These are phyloP conservation scores for Hemithea aestivaria DNA, from an alignment of 2,888 invertebrate genomes.

Conservation along the genomic window DNA sequence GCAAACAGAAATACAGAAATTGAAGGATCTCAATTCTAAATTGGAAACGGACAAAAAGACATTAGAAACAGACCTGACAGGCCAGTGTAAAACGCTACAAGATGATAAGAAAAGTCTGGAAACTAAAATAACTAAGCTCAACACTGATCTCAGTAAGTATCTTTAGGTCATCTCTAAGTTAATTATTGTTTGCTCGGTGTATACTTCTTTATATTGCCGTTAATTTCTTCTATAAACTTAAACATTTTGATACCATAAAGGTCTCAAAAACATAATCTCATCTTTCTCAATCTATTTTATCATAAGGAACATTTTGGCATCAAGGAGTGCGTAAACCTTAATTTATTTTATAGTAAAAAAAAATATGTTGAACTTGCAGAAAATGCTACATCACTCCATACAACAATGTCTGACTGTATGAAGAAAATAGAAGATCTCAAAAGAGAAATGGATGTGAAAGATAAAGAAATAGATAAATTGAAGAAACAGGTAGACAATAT, in stretches of 20 bases:
- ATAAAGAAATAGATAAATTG: conserved; percentile 80
- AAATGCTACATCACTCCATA: conserved; percentile 74
- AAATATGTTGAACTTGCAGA: no score
- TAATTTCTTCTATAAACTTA: no score
- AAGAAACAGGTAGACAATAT: conserved; percentile 78
- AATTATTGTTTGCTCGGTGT: no score
- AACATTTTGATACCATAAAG: no score
- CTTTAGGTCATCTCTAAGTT: no score
- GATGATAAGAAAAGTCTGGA: conserved; percentile 82
- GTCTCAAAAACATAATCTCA: no score
- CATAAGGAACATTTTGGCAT: no score
- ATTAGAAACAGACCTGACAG: conserved; percentile 54
- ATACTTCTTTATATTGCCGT: no score
- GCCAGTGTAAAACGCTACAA: conserved; percentile 77
- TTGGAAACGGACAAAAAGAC: conserved; percentile 67
- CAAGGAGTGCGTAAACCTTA: no score
- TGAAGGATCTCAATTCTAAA: conserved; percentile 72
- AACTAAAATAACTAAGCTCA: conserved; percentile 78
- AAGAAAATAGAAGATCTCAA: conserved; percentile 83
- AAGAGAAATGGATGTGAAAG: conserved; percentile 81
- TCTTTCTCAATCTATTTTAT: no score
- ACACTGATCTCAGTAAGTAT: conserved; percentile 79
- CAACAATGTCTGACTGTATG: conserved; percentile 74
- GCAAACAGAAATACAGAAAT: conserved; percentile 71
- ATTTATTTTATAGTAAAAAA: no score